Evolutionary conservation across 2,113 vertebrate species (phyloP).

Genomic region (Leucopsar rothschildi): DNA sequence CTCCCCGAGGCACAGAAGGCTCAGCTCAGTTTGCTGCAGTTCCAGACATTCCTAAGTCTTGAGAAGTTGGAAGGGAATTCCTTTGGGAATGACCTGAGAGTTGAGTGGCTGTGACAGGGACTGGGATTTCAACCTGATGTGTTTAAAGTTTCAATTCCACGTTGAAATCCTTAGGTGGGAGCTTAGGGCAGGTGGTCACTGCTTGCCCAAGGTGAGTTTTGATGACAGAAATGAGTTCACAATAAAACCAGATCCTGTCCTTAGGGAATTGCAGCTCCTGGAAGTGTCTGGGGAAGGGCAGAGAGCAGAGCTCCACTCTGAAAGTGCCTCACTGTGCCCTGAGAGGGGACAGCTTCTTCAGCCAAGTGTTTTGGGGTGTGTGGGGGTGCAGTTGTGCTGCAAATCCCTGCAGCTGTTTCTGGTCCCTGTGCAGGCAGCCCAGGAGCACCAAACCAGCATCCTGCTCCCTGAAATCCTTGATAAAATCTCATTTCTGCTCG

Average conservation of each 20-base stretch:
- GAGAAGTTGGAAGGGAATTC: not conserved
- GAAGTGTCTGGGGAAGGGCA: not conserved
- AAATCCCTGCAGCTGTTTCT: not conserved
- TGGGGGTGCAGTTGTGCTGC: not conserved
- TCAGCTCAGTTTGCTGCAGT: not conserved
- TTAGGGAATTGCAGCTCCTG: not conserved
- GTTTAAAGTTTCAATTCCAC: not conserved
- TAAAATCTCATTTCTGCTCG: not conserved
- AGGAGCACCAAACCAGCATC: not conserved
- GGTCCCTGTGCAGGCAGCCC: not conserved
- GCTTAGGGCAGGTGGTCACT: not conserved
- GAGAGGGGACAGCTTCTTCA: not conserved
- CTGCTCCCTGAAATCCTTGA: not conserved
- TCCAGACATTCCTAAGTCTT: not conserved
- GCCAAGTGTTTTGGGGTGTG: not conserved
- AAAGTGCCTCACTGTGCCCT: not conserved
- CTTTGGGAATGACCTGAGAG: not conserved
- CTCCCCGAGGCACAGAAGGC: not conserved
- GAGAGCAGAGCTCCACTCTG: not conserved
- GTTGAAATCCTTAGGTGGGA: rapidly evolving
- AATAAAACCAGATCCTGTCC: not conserved
- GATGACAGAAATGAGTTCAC: not conserved
- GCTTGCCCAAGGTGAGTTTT: not conserved
- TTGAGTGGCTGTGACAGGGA: not conserved
- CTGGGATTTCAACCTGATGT: not conserved